A percentile compares a stretch with the other conserved stretches of the same genome.
phyloP scores from a whole-genome alignment of 1,140 invertebrate genomes.

The Scylla paramamosain region DNA sequence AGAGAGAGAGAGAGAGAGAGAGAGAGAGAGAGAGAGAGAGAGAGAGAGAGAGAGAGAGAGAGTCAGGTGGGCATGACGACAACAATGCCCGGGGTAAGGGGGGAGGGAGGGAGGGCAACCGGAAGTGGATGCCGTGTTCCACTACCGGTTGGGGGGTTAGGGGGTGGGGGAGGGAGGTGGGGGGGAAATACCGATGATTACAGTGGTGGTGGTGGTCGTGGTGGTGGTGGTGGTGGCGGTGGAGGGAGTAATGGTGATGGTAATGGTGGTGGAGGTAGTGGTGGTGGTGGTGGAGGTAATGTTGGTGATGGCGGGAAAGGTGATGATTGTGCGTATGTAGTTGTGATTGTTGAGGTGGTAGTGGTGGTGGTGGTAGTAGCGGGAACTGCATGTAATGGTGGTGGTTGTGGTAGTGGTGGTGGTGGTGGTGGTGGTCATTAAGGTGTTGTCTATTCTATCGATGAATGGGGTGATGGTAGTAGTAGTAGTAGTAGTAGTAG shows the following conservation, averaged over 20 bases:
- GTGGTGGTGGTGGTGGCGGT: background rate
- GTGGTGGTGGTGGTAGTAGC: background rate
- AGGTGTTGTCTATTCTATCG: background rate
- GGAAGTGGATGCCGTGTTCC: background rate
- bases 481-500: conserved; percentile 35
- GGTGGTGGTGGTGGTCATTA: background rate
- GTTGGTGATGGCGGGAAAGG: background rate
- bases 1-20: too few relatives aligned
- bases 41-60: background rate
- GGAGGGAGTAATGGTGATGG: too few relatives aligned
- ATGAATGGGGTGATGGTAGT: background rate
- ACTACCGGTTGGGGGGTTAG: background rate
- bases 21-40: too few relatives aligned
- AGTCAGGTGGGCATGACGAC: conserved; percentile 57
- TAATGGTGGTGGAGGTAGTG: background rate
- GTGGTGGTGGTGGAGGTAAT: background rate
- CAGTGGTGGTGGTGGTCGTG: background rate
- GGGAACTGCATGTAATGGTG: background rate
- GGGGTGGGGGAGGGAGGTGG: background rate
- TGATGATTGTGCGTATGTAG: background rate
- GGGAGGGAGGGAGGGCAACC: background rate
- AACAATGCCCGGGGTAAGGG: conserved; percentile 27
- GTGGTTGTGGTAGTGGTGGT: background rate
- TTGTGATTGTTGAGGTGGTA: background rate
- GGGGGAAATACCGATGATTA: background rate